Evolutionary conservation across 2,113 vertebrate genomes (phyloP), one percentile per base, ranked within the genome.

Genomic region (Ophiodon elongatus): DNA sequence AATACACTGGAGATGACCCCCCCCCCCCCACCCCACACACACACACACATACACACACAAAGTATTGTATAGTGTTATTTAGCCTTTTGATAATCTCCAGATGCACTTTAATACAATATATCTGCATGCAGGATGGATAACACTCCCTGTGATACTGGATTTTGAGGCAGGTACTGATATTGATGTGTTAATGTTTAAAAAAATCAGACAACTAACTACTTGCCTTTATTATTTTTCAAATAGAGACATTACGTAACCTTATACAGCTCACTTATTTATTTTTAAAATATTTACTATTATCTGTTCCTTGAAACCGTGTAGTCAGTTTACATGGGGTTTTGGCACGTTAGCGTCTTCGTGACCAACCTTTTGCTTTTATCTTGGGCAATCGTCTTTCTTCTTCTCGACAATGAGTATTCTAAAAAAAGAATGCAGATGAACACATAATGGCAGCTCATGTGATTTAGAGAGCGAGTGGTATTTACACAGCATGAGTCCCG

Each of bases 401-500:
- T 80, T 45, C 80, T 23, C 27, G 25, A 21, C 50, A 70, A 9
- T 71, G 59, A 56, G n/a, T 78, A 27, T 33, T 73, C 31, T n/a
- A 45, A 84, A 73, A 64, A 39, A 82, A 74, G 19, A 83, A 71
- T 76, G 67, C 9, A 10, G 21, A 80, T 68, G 39, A 80, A 73
- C 62, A 78, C 70, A 75, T 75, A 64, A 76, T 41, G 29, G 25
- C 50, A 13, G 35, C 76, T 63, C 43, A 56, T 88, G 76, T 47
- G 64, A 50, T 86, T 78, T 64, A 69, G 21, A 59, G 65, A 74
- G 63, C 76, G 43, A 79, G 41, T 86, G 57, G 75, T 76, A 73
- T 83, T 85, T 80, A 59, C 60, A 80, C 67, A 76, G 80, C 69
- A 65, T 78, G 79, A 68, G 47, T 62, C 74, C 74, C 29, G 27